phyloP scores from a whole-genome alignment of 2,797 vertebrate species.

The Etheostoma nigrum region DNA sequence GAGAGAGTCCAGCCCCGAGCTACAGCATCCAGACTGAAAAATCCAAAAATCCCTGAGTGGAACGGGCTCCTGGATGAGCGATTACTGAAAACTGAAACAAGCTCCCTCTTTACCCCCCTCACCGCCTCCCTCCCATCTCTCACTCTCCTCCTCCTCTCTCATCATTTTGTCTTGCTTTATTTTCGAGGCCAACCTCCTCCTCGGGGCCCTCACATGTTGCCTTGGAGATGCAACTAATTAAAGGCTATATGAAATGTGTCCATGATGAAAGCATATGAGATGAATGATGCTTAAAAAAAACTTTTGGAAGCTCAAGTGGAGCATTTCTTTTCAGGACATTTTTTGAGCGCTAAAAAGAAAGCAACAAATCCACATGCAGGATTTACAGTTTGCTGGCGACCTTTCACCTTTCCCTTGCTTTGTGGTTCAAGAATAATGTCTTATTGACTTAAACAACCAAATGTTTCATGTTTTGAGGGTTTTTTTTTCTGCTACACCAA shows the following conservation, averaged over 20 bases:
- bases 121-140: constrained; percentile 14
- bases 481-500: background rate
- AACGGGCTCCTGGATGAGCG: constrained; percentile 64
- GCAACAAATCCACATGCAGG: background rate
- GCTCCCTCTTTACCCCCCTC: constrained; percentile 47
- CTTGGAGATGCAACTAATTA: constrained; percentile 69
- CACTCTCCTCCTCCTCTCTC: constrained; percentile 57
- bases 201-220: constrained; percentile 19
- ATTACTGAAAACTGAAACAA: constrained; percentile 63
- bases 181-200: constrained; percentile 61
- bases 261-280: constrained; percentile 39
- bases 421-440: background rate
- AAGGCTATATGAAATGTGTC: constrained; percentile 58
- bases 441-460: background rate
- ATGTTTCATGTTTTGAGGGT: background rate
- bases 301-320: constrained; percentile 10
- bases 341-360: background rate
- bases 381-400: background rate
- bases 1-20: constrained; percentile 40
- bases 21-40: constrained; percentile 71
- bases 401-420: background rate
- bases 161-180: constrained; percentile 54
- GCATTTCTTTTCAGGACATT: background rate
- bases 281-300: background rate
- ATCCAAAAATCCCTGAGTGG: constrained; percentile 73